These are phyloP conservation scores for Iguana delicatissima DNA, from an alignment of 2,797 vertebrate genomes.

Conservation along the genomic window DNA sequence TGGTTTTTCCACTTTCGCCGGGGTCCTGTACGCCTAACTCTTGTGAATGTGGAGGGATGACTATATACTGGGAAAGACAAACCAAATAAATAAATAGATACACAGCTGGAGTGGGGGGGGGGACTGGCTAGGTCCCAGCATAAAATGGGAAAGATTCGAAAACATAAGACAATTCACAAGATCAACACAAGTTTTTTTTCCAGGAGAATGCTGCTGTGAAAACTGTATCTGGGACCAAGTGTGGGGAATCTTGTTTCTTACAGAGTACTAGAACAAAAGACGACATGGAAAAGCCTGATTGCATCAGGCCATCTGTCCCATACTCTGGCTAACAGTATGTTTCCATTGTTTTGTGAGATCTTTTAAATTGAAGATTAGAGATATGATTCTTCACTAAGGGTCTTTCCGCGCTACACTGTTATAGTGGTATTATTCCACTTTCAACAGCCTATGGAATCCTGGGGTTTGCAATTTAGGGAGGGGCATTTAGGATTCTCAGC, in stretches of 20 bases:
- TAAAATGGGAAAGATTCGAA: constrained; percentile 12
- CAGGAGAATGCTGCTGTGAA: not conserved
- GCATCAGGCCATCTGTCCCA: not conserved
- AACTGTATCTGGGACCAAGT: not conserved
- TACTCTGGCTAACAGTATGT: not conserved
- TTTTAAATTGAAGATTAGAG: not conserved
- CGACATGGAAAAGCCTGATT: not conserved
- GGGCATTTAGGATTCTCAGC: too few species aligned
- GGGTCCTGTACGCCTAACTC: too few species aligned
- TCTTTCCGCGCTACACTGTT: too few species aligned
- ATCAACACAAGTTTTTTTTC: not conserved
- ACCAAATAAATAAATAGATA: constrained; percentile 17
- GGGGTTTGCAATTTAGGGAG: too few species aligned
- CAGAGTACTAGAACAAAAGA: not conserved
- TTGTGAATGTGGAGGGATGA: too few species aligned
- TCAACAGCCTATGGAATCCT: too few species aligned
- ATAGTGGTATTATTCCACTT: too few species aligned
- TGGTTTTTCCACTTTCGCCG: too few species aligned
- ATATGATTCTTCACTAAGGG: too few species aligned
- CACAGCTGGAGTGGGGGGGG: not conserved
- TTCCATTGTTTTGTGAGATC: not conserved
- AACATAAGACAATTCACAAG: not conserved
- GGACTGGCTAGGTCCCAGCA: not conserved
- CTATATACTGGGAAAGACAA: not conserved
- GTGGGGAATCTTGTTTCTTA: not conserved